Conservation (phyloP, 2,113 vertebrate species). For the Nyctereutes procyonoides region DNA sequence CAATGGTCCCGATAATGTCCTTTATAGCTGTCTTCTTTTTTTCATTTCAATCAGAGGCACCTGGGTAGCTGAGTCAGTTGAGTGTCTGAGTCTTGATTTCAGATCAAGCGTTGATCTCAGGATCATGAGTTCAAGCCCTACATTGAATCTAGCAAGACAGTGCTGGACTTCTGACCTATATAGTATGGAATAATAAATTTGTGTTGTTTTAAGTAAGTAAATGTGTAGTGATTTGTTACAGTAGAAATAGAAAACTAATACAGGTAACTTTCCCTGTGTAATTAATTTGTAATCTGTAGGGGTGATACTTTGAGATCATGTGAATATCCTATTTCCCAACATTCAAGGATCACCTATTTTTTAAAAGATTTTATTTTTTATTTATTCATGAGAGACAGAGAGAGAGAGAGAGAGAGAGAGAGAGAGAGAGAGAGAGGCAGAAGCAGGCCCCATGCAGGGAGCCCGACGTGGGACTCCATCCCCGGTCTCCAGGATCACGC, state of each 20-base stretch:
- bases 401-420: too few relatives aligned
- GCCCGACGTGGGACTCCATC: too few relatives aligned
- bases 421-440: too few relatives aligned
- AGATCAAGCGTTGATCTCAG: too few relatives aligned
- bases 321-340: constrained; percentile 6
- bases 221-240: constrained; percentile 16
- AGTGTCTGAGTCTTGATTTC: too few relatives aligned
- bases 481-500: too few relatives aligned
- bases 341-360: background rate
- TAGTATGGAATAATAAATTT: constrained; percentile 14
- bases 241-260: constrained; percentile 39
- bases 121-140: too few relatives aligned
- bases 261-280: background rate
- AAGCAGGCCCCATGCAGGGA: too few relatives aligned
- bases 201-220: background rate
- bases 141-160: too few relatives aligned
- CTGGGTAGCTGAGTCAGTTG: too few relatives aligned
- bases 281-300: background rate
- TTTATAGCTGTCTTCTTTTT: background rate
- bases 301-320: constrained; percentile 30
- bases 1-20: background rate
- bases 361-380: too few relatives aligned
- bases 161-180: background rate
- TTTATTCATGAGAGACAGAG: too few relatives aligned
- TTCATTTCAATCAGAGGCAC: background rate